phyloP scores from a whole-genome alignment of 2,113 vertebrate species.

The Romanogobio albipinnatus region DNA sequence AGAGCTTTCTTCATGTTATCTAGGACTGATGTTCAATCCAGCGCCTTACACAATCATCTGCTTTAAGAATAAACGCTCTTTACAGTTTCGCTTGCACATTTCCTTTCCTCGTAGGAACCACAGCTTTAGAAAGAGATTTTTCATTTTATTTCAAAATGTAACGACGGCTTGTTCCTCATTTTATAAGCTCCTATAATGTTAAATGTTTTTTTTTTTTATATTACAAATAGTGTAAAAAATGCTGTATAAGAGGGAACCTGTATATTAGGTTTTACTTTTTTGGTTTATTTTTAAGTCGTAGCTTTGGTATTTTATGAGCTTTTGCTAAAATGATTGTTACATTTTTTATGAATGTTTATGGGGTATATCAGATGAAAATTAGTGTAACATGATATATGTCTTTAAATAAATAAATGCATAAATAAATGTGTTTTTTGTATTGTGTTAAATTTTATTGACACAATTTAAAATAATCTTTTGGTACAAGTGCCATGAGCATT shows the following conservation, averaged over 20 bases:
- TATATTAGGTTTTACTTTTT: background rate
- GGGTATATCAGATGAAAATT: background rate
- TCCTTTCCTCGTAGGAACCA: background rate
- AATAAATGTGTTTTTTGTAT: background rate
- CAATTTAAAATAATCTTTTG: background rate
- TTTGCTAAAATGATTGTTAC: background rate
- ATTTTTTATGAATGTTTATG: background rate
- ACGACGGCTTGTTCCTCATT: background rate
- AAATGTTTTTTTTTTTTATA: too few species aligned
- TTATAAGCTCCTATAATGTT: background rate
- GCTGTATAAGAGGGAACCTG: background rate
- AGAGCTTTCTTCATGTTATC: slow-evolving; percentile 19
- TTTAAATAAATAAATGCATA: background rate
- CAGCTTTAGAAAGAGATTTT: background rate
- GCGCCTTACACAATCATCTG: background rate
- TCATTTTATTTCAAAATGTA: background rate
- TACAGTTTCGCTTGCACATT: background rate
- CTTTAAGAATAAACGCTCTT: background rate
- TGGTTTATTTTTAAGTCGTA: background rate
- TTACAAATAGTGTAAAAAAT: background rate
- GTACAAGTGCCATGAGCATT: background rate
- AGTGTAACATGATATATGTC: background rate
- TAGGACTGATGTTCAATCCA: slow-evolving; percentile 1
- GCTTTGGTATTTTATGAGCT: background rate
- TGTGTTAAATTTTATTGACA: background rate